Base-by-base conservation (phyloP, 1,140 invertebrate genomes). In the Tetramorium parvispinum region DNA sequence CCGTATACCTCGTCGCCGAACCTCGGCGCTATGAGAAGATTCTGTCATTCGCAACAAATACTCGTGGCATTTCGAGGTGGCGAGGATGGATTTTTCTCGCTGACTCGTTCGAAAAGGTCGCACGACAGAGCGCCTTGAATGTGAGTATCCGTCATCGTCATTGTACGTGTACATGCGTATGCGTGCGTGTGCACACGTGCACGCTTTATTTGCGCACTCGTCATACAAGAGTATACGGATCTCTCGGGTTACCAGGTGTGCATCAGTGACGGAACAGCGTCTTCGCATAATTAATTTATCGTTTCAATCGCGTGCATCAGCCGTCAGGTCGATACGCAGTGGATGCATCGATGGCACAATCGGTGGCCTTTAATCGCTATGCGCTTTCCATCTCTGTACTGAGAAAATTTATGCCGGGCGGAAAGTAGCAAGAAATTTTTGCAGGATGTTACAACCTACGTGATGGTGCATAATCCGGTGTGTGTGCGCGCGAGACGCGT, bases 1-100 rank as follows among this genome's bases (percentile, higher is more conserved):
- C 79, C 71, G 43, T 61, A 21, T 43, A 55, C 18, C 70, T 49
- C 27, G 40, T 27, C 57, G 18, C 43, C 78, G 57, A 83, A 81
- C 18, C 21, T 55, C 51, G 0, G 51, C 40, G 27, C 73, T 59
- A 86, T 85, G 82, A 90, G 86, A 90, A 90, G 88, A 91, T 86
- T 91, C 89, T 91, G 88, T 90, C 88, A 91, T 90, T 91, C 81
- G 88, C 86, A 88, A 85, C 70, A 91, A 90, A 90, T 75, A 79
- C 65, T 90, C 86, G 86, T 91, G 86, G 77, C 88, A 91, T 91
- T 91, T 91, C 86, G 88, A 89, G 70, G 61, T 87, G 76, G 85
- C 77, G 57, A 70, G 78, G 70, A 87, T 68, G 57, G 71, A 90
- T 90, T 90, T 90, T 87, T 87, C 55, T 10, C 59, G 46, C 24